Evolutionary conservation across 2,113 vertebrate genomes (phyloP).

Genomic region (Platichthys flesus): DNA sequence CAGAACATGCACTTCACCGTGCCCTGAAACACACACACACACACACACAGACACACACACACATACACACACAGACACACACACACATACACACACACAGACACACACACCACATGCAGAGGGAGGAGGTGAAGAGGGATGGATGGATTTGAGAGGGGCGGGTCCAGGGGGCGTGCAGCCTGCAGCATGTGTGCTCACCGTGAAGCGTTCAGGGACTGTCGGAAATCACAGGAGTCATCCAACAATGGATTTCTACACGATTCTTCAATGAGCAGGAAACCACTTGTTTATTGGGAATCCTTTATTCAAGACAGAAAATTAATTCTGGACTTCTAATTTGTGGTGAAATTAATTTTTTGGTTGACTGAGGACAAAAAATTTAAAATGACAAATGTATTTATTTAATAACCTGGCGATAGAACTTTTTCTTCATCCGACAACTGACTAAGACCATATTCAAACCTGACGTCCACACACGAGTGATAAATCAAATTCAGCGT

Average conservation of each 20-base stretch:
- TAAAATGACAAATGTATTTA: neutral
- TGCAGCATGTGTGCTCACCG: slow-evolving; percentile 46
- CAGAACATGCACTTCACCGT: slow-evolving; percentile 26
- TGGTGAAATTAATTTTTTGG: too few relatives aligned
- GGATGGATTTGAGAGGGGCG: slow-evolving; percentile 38
- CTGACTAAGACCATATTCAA: too few relatives aligned
- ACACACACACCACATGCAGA: slow-evolving; percentile 1
- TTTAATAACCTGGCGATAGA: neutral
- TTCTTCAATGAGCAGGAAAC: too few relatives aligned
- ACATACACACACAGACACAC: neutral
- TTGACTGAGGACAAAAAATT: neutral
- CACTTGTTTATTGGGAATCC: too few relatives aligned
- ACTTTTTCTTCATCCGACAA: too few relatives aligned
- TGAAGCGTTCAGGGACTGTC: slow-evolving; percentile 48
- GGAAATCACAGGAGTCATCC: neutral
- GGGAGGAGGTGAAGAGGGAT: slow-evolving; percentile 30
- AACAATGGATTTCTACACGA: too few relatives aligned
- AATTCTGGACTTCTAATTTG: too few relatives aligned
- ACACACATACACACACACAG: too few relatives aligned
- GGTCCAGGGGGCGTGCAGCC: slow-evolving; percentile 31
- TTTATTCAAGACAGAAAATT: too few relatives aligned
- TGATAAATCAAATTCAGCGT: too few relatives aligned
- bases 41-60: neutral
- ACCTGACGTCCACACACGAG: too few relatives aligned
- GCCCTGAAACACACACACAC: neutral